Evolutionary conservation across 1,140 invertebrate species (phyloP), one percentile per base, ranked within the genome.

Genomic region (Orchesella cincta): DNA sequence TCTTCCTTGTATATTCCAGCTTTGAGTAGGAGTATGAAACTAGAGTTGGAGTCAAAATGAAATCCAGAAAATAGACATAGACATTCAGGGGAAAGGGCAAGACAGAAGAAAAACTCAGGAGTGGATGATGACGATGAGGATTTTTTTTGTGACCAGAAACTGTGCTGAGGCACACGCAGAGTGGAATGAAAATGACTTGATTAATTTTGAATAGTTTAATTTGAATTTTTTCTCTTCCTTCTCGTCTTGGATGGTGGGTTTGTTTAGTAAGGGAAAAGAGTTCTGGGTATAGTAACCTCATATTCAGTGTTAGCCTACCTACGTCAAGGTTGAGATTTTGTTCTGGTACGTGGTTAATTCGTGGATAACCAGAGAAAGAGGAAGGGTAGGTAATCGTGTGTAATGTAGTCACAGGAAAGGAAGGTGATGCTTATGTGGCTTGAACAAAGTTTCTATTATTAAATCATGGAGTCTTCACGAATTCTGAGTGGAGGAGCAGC

Each of bases 141-240:
- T 57, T 57, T 57, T 23, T 57, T 57, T 18, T 26, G 23, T 57
- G 23, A 26, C 14, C 14, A 67, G 12, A 67, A 67, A 67, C 26
- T 33, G 31, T 67, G 31, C 12, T 67, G 31, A 67, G 62, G 29
- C 62, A n/a, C n/a, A 67, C 62, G 62, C 62, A 67, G 62, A 67
- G 28, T 29, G n/a, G 31, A 67, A 67, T 67, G 62, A 33, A 67
- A 67, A 67, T 33, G 62, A 33, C 62, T 67, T 33, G 62, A 67
- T 67, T 67, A 67, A 67, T 67, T 67, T 67, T 67, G 26, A 31
- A 67, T 33, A 29, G 62, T 67, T 67, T 67, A 33, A 67, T 67
- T 67, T 67, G 62, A 29, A 67, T 67, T 33, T 67, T 46, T 33
- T 33, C 31, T 31, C 31, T 67, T 33, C 26, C 23, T 62, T n/a